Base-by-base conservation (phyloP, 2,113 vertebrate genomes). In the Ariopsis seemanni region DNA sequence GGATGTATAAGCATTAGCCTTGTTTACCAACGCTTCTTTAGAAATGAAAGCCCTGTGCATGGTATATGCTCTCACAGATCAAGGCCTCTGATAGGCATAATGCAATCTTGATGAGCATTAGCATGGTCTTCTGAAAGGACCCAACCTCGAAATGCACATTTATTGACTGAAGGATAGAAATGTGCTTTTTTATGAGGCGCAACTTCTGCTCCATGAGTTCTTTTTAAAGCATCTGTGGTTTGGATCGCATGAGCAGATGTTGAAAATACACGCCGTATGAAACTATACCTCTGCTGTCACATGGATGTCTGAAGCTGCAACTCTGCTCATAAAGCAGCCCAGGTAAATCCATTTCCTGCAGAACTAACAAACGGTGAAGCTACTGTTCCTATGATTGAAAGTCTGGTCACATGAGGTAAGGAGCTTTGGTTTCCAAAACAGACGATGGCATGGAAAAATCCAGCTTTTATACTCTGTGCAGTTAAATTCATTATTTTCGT, bases 191-290 rank as follows among this genome's bases (percentile, higher is more conserved):
- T 67, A 74, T 81, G 58, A 82, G 10, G 50, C 55, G 42, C 52
- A 55, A 86, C 79, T 63, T 69, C 67, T 83, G 67, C 84, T 72
- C 87, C 62, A 42, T 82, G 63, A 83, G 18, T 85, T 84, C 72
- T 89, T 83, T 88, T 88, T 85, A 82, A 89, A 89, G 83, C 25
- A 52, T 69, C 55, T 87, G 88, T 71, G 88, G 83, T 90, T 71
- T 89, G 50, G 77, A 89, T 90, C 52, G 10, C 50, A 90, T 82
- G 74, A 60, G 88, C 86, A 91, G 91, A 91, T 85, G 89, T 85
- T 67, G 34, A 72, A 72, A 67, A 72, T 18, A 78, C 14, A 75
- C 81, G 22, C 48, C 67, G 15, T n/a, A 72, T 69, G 83, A 90
- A 85, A 63, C 69, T 22, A n/a, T 71, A 87, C 34, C 85, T 63